phyloP scores from a whole-genome alignment of 2,888 invertebrate genomes.

The Horisme vitalbata region DNA sequence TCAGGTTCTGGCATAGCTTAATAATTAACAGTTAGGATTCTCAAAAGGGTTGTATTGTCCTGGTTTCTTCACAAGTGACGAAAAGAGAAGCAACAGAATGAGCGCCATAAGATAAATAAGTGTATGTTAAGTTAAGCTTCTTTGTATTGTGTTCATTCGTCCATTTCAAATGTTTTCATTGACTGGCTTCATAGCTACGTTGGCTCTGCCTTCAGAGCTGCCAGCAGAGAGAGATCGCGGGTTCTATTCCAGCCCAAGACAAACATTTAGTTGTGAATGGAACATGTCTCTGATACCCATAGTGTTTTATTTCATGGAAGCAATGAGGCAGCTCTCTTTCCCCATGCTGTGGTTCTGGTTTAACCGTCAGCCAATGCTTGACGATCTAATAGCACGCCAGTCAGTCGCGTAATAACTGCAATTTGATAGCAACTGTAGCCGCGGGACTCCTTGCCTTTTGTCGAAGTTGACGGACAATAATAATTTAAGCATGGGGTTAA shows the following conservation, averaged over 20 bases:
- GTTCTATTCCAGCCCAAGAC: too few species aligned
- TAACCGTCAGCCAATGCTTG: slow-evolving; percentile 41
- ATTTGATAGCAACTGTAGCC: slow-evolving; percentile 55
- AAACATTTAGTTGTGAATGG: too few species aligned
- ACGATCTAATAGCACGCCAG: slow-evolving; percentile 50
- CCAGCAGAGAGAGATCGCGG: too few species aligned
- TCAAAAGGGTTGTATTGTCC: background rate
- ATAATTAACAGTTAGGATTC: background rate
- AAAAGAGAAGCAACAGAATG: too few species aligned
- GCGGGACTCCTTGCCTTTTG: slow-evolving; percentile 44
- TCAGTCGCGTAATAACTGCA: slow-evolving; percentile 62
- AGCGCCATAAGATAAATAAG: too few species aligned
- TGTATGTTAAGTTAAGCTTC: too few species aligned
- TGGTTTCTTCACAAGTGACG: too few species aligned
- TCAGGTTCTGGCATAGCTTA: slow-evolving; percentile 12
- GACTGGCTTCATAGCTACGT: too few species aligned
- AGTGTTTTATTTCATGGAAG: background rate
- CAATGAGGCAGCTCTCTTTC: slow-evolving; percentile 5
- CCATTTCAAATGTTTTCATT: too few species aligned
- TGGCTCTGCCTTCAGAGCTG: too few species aligned
- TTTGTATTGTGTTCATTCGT: too few species aligned
- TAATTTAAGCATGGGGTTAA: slow-evolving; percentile 30
- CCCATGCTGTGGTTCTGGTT: slow-evolving; percentile 7
- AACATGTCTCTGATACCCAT: too few species aligned
- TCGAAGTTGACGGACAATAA: slow-evolving; percentile 46